phyloP scores from a whole-genome alignment of 2,797 vertebrate species.

The Carapus acus region DNA sequence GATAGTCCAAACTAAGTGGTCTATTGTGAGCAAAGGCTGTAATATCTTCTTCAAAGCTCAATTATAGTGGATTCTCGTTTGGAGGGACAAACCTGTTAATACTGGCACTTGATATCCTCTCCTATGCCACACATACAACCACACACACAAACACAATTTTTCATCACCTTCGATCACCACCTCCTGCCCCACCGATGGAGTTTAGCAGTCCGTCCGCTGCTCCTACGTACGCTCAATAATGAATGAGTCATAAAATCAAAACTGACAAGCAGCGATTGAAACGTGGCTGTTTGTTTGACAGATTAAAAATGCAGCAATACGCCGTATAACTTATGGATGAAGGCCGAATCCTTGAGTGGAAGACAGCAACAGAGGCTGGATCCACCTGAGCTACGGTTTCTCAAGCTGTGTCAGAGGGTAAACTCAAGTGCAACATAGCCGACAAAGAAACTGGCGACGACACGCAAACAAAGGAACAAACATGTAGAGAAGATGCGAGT shows the following conservation, averaged over 20 bases:
- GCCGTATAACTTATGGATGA: conserved; percentile 67
- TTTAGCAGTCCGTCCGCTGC: conserved; percentile 48
- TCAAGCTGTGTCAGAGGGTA: not conserved
- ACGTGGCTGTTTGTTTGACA: conserved; percentile 62
- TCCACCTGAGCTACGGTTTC: conserved; percentile 17
- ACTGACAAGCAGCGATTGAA: conserved; percentile 73
- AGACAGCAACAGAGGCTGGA: conserved; percentile 16
- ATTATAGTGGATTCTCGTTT: too few species aligned
- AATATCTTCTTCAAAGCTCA: too few species aligned
- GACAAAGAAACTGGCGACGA: not conserved
- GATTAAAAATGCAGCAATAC: conserved; percentile 69
- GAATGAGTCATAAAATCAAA: conserved; percentile 71
- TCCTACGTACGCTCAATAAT: conserved; percentile 61
- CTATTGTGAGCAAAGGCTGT: too few species aligned
- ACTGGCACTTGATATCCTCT: not conserved
- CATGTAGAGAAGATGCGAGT: not conserved
- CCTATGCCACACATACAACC: not conserved
- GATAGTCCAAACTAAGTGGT: too few species aligned
- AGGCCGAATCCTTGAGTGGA: conserved; percentile 35
- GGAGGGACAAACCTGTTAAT: conserved; percentile 2
- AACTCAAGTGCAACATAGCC: not conserved
- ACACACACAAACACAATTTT: conserved; percentile 9
- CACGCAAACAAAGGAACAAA: conserved; percentile 5
- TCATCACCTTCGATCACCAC: not conserved
- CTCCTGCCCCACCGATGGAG: conserved; percentile 29